phyloP scores from a whole-genome alignment of 2,888 invertebrate species.

The Polylopha cassiicola region DNA sequence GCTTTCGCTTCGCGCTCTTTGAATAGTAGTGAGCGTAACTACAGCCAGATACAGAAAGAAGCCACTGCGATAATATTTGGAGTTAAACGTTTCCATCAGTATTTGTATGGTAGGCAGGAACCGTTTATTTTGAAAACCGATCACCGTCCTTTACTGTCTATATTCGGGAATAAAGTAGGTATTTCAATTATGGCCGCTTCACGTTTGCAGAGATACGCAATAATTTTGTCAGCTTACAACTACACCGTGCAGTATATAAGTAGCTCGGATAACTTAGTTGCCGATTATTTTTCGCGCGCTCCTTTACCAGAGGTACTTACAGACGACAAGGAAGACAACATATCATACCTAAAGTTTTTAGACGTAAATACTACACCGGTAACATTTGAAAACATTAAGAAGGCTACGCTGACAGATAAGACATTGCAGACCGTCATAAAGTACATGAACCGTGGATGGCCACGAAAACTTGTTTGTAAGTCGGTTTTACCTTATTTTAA shows the following conservation, averaged over 20 bases:
- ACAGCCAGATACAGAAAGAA: constrained; percentile 22
- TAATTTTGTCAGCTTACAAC: constrained; percentile 12
- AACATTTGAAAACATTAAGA: background rate
- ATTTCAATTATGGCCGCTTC: constrained; percentile 12
- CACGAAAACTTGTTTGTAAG: background rate
- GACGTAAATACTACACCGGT: constrained; percentile 1
- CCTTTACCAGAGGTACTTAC: too few species aligned
- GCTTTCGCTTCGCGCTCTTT: constrained; percentile 13
- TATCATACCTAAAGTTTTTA: background rate
- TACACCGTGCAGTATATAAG: constrained; percentile 10
- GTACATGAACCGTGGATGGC: constrained; percentile 1
- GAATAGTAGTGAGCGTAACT: constrained; percentile 5
- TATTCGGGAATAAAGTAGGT: constrained; percentile 15
- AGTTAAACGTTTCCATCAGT: constrained; percentile 10
- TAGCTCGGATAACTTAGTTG: constrained; percentile 15
- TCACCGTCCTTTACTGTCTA: constrained; percentile 14
- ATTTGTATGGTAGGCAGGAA: constrained; percentile 9
- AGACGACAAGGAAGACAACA: background rate
- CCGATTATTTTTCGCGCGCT: constrained; percentile 15
- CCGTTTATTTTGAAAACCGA: constrained; percentile 18
- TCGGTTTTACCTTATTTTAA: background rate
- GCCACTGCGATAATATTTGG: constrained; percentile 20
- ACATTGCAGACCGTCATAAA: background rate
- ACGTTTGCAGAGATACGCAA: constrained; percentile 12
- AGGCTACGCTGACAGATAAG: background rate